Base-by-base conservation (phyloP, 2,797 vertebrate genomes). In the Eutrigla gurnardus region DNA sequence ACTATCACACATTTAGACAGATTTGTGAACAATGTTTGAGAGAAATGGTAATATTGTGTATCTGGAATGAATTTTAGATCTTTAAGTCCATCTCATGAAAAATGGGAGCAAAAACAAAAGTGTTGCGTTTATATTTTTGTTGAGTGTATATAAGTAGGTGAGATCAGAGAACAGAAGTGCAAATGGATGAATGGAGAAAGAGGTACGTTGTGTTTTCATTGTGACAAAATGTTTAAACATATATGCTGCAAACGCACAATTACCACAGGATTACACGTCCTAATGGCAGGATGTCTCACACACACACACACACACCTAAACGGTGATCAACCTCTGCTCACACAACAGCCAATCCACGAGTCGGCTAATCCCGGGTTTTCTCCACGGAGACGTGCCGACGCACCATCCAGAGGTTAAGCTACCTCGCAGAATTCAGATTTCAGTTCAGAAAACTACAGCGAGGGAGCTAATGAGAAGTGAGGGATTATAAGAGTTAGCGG, bases 381-480 rank as follows among this genome's bases (percentile, higher is more conserved):
- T 81, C 74, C 37, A 50, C 76, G 77, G 71, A 86, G 77, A 82
- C 74, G 17, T 43, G 67, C 67, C 36, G 60, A 73, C 70, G 63
- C 67, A 58, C 88, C 79, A 87, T 89, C 80, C 25, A 87, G 85
- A 91, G 89, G 82, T 86, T 86, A 81, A 90, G 86, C 87, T 70
- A 81, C 74, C 62, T 78, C 46, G 42, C 70, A 80, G 83, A 89
- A 90, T 90, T 86, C 36, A 72, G 75, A 86, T 87, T 77, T 58
- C 47, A 47, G 47, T 75, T 72, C 15, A 66, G 25, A 25, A 25
- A 25, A 82, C 68, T 75, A 80, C 65, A 69, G 65, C 17, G 43
- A 59, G 55, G 49, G 43, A 74, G 59, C 68, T 73, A 86, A 89
- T 66, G 78, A 87, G 77, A 87, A 80, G 32, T 14, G 32, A 18